A percentile compares a stretch with the other conserved stretches of the same genome.
Conservation (phyloP, 2,888 invertebrate genomes). For the Lysandra coridon region DNA sequence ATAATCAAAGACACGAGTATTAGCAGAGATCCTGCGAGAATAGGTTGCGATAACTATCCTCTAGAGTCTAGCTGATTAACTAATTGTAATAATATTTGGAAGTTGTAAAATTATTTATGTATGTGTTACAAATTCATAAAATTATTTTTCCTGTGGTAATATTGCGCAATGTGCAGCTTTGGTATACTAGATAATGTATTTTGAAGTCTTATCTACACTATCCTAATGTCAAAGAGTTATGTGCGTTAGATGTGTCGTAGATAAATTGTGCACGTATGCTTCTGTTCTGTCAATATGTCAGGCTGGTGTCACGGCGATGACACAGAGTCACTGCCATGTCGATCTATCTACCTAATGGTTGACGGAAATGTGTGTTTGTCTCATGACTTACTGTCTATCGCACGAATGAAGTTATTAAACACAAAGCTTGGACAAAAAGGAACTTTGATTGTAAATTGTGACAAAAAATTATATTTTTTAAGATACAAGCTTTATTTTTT, state of each 20-base stretch:
- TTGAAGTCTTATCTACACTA: conserved; percentile 51
- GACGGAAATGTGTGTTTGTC: conserved; percentile 34
- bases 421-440: background rate
- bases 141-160: too few relatives aligned
- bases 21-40: too few relatives aligned
- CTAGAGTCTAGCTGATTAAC: too few relatives aligned
- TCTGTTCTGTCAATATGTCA: conserved; percentile 79
- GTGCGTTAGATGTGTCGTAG: conserved; percentile 50
- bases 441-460: background rate
- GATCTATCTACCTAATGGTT: conserved; percentile 39
- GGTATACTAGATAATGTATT: too few relatives aligned
- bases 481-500: too few relatives aligned
- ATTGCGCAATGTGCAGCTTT: too few relatives aligned
- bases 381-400: background rate
- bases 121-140: too few relatives aligned
- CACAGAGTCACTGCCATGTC: conserved; percentile 56
- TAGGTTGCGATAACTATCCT: too few relatives aligned
- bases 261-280: conserved; percentile 67
- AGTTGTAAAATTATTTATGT: too few relatives aligned
- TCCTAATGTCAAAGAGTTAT: conserved; percentile 48
- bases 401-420: background rate
- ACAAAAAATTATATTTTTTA: too few relatives aligned
- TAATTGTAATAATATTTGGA: too few relatives aligned
- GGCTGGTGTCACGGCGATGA: conserved; percentile 59
- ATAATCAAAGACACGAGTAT: too few relatives aligned